A percentile compares a stretch with the other conserved stretches of the same genome.
These are phyloP conservation scores for Catocala nupta DNA, from an alignment of 2,888 invertebrate species.

Conservation along the genomic window DNA sequence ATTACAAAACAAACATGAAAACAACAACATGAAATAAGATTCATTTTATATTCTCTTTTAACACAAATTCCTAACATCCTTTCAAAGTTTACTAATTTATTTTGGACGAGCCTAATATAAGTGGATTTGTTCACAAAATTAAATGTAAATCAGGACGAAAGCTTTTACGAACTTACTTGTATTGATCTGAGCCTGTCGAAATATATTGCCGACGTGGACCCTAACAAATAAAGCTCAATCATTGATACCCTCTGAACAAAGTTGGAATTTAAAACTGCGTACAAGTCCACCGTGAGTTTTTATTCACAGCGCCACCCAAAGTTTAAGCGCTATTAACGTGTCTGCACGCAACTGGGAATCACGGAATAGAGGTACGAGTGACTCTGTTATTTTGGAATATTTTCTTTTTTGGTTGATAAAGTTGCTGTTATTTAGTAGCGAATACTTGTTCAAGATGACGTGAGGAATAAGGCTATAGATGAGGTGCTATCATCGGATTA, in stretches of 20 bases:
- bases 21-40: no score
- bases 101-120: no score
- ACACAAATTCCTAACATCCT: no score
- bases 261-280: conserved; percentile 32
- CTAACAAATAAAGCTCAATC: conserved; percentile 16
- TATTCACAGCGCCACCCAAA: conserved; percentile 25
- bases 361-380: conserved; percentile 12
- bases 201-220: background rate
- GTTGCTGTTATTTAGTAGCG: no score
- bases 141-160: no score
- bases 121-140: background rate
- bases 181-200: conserved; percentile 8
- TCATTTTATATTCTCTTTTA: no score
- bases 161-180: background rate
- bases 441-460: no score
- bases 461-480: no score
- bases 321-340: conserved; percentile 31
- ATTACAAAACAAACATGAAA: no score
- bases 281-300: conserved; percentile 16
- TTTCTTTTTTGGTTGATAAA: background rate
- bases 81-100: no score
- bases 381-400: background rate
- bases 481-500: no score
- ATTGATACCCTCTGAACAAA: conserved; percentile 30
- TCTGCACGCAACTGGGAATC: conserved; percentile 20